Evolutionary conservation across 1,140 invertebrate species (phyloP), one percentile per base, ranked within the genome.

Genomic region (Drosophila sproati): DNA sequence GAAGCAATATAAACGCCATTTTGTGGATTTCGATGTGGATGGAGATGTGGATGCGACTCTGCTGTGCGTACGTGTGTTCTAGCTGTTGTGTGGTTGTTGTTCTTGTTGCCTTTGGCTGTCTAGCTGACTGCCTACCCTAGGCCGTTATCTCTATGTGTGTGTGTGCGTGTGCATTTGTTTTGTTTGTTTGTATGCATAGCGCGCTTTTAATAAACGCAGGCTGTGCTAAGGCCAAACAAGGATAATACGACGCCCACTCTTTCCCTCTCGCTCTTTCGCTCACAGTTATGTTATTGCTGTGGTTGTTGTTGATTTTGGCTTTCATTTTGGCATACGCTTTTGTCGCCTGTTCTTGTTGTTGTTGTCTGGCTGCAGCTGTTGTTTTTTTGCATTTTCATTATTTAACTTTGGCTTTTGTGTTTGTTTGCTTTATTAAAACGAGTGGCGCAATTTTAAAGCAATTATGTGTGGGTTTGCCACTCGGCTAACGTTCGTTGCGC

Each of bases 381-480:
- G 64, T 63, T 67, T 63, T 67, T 55, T 63, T 68, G 59, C 45
- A 41, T 63, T 64, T 71, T 70, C 67, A 52, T 70, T 71, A 60
- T 67, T 57, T 6, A 41, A 20, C 50, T 31, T 45, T 69, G 60
- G 66, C 72, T 71, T 75, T 75, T 78, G 72, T 78, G 66, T 70
- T 66, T 78, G 66, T 70, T 66, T 66, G 71, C 47, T 78, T 78
- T 74, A 82, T 82, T 82, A 82, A 82, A 82, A 82, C 69, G 77
- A 82, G 77, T 82, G 79, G 77, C 66, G 79, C 79, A 82, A 82
- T 82, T 82, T 82, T 82, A 72, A 82, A 82, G 79, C 77, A 82
- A 82, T 82, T 82, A 82, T 73, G 76, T 71, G 59, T 62, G 59
- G 77, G 77, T 66, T 76, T 47, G 55, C 51, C 68, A 70, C 60